Evolutionary conservation across 2,888 invertebrate genomes (phyloP).

Genomic region (Caenorhabditis sulstoni): DNA sequence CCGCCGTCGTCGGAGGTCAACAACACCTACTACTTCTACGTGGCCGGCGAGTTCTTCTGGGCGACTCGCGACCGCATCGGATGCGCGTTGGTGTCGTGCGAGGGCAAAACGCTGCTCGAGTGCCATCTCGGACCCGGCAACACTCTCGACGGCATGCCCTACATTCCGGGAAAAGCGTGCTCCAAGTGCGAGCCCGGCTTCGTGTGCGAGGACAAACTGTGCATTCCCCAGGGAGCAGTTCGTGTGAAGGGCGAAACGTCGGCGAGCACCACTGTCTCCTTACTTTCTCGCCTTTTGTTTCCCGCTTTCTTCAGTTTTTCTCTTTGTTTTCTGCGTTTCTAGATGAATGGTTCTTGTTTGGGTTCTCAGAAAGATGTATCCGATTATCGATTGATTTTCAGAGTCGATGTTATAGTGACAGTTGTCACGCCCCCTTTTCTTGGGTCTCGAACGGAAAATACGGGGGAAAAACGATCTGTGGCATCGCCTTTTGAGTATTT

Average conservation of each 20-base stretch:
- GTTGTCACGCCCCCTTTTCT: too few relatives aligned
- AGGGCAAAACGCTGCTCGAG: neutral
- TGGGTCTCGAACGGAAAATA: too few relatives aligned
- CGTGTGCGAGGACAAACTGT: neutral
- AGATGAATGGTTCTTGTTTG: too few relatives aligned
- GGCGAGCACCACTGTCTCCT: neutral
- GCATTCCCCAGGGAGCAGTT: neutral
- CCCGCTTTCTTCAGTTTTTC: too few relatives aligned
- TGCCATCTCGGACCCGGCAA: neutral
- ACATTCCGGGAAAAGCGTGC: neutral
- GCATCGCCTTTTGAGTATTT: too few relatives aligned
- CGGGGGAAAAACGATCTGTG: too few relatives aligned
- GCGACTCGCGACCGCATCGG: neutral
- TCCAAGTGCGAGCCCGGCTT: neutral
- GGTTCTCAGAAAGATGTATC: too few relatives aligned
- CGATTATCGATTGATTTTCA: too few relatives aligned
- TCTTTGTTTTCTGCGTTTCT: too few relatives aligned
- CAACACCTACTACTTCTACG: neutral
- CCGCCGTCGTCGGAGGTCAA: neutral
- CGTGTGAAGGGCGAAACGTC: neutral
- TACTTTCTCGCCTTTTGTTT: too few relatives aligned
- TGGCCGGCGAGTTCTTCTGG: slow-evolving; percentile 8
- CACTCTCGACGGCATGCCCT: neutral
- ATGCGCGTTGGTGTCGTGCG: neutral
- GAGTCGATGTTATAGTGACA: too few relatives aligned